Conservation (phyloP, 2,113 vertebrate species). For the Ancistrus triradiatus region DNA sequence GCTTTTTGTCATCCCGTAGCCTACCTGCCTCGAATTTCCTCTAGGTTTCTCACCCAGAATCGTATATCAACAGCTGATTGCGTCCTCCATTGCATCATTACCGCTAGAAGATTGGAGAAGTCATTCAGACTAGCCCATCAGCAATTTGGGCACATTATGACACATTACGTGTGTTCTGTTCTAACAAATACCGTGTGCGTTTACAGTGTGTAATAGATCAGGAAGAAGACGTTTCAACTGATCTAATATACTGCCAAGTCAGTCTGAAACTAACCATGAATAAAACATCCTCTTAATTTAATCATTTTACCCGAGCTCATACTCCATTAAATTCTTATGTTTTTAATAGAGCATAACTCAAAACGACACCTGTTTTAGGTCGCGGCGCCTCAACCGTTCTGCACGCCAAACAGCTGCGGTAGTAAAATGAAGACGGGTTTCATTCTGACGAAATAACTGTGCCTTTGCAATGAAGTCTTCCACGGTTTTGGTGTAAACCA, state of each 20-base stretch:
- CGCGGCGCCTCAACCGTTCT: slow-evolving; percentile 14
- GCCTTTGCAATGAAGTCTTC: too few species aligned
- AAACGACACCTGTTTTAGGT: slow-evolving; percentile 32
- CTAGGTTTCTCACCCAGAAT: slow-evolving; percentile 11
- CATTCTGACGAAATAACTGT: too few species aligned
- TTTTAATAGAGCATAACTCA: slow-evolving; percentile 39
- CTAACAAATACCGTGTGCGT: slow-evolving; percentile 41
- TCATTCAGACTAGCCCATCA: slow-evolving; percentile 27
- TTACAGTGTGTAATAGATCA: slow-evolving; percentile 37
- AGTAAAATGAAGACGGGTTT: slow-evolving; percentile 15
- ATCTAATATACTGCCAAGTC: slow-evolving; percentile 46
- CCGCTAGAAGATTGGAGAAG: slow-evolving; percentile 24
- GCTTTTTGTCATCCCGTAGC: neutral
- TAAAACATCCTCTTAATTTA: slow-evolving; percentile 50
- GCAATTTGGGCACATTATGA: slow-evolving; percentile 35
- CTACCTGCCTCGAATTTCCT: slow-evolving; percentile 10
- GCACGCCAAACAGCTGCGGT: slow-evolving; percentile 10
- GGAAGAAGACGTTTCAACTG: slow-evolving; percentile 34
- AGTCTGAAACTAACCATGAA: slow-evolving; percentile 49
- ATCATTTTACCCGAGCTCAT: slow-evolving; percentile 44
- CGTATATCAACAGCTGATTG: slow-evolving; percentile 28
- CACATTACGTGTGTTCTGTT: slow-evolving; percentile 37
- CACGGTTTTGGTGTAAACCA: too few species aligned
- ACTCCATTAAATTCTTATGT: slow-evolving; percentile 47
- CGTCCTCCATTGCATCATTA: slow-evolving; percentile 15